These are phyloP conservation scores for Ifrita kowaldi DNA, from an alignment of 2,113 vertebrate species.

Conservation along the genomic window DNA sequence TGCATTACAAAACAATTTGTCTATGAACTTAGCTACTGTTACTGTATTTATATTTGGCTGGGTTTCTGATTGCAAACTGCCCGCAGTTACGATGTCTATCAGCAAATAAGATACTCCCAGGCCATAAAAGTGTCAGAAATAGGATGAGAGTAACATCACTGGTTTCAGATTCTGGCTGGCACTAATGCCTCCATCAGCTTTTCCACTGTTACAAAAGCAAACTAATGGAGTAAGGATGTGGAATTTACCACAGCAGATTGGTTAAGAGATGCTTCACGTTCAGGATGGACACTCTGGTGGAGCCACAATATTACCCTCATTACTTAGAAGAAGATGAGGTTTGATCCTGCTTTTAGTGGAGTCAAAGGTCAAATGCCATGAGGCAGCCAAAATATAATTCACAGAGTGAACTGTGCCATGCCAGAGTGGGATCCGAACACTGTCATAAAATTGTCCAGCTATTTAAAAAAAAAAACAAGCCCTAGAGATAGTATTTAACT, in stretches of 20 bases:
- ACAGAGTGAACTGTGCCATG: neutral
- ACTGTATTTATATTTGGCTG: neutral
- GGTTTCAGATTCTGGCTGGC: neutral
- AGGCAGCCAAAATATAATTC: slow-evolving; percentile 15
- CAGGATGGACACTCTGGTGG: neutral
- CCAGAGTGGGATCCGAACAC: neutral
- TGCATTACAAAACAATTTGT: neutral
- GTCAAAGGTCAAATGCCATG: neutral
- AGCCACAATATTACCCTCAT: neutral
- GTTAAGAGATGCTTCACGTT: neutral
- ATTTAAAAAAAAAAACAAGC: neutral
- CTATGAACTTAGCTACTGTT: neutral
- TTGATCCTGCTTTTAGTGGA: neutral
- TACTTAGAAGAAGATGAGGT: neutral
- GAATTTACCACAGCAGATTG: neutral
- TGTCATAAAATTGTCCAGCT: neutral
- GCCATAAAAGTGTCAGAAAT: neutral
- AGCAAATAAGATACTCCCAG: neutral
- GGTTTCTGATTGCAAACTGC: neutral
- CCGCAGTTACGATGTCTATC: neutral
- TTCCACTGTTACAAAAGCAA: neutral
- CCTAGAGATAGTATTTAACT: neutral
- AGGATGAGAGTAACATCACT: neutral
- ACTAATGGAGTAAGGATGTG: neutral
- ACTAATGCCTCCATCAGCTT: neutral